A percentile compares a stretch with the other conserved stretches of the same genome.
Evolutionary conservation across 2,797 vertebrate species (phyloP).

Genomic region (Sebastes reedi): DNA sequence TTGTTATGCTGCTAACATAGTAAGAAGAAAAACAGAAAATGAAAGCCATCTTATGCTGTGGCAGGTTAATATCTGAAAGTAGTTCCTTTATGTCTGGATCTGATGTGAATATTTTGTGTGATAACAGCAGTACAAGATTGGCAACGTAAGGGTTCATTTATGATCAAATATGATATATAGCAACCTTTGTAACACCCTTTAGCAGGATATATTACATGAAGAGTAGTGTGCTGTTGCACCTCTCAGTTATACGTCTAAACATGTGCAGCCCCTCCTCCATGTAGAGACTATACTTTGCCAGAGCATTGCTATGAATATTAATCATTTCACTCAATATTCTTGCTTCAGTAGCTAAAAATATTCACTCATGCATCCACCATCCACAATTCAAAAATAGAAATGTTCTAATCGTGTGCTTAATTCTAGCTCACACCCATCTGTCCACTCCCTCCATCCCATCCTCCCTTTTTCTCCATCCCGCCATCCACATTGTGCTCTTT

Average conservation of each 20-base stretch:
- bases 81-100: not conserved
- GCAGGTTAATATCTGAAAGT: not conserved
- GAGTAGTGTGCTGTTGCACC: not conserved
- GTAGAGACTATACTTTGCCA: not conserved
- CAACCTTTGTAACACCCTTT: not conserved
- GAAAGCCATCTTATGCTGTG: not conserved
- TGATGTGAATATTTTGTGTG: not conserved
- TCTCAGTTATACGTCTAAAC: not conserved
- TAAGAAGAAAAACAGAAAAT: not conserved
- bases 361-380: conserved; percentile 1
- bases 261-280: not conserved
- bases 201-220: no score
- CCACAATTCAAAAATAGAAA: not conserved
- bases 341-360: conserved; percentile 24
- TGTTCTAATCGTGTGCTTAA: conserved; percentile 23
- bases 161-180: not conserved
- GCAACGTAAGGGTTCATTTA: not conserved
- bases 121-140: not conserved
- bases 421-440: conserved; percentile 33
- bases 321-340: not conserved
- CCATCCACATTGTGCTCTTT: conserved; percentile 42
- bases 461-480: conserved; percentile 4
- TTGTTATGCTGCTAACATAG: conserved; percentile 7
- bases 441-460: conserved; percentile 13
- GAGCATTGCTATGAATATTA: not conserved